Conservation (phyloP, 1,140 invertebrate species). For the Metopolophium dirhodum region DNA sequence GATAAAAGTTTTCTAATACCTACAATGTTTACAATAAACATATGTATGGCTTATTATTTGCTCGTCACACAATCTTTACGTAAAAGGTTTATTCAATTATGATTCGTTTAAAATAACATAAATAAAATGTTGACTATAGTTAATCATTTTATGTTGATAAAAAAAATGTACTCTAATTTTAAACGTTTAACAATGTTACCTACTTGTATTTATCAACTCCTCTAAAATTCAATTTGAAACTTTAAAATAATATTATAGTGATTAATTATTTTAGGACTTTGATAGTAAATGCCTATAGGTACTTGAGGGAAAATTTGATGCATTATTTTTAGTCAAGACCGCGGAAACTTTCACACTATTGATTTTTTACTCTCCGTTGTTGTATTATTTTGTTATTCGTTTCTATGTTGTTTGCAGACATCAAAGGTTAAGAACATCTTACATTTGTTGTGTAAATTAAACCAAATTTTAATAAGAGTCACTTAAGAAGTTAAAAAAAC, state of each 20-base stretch:
- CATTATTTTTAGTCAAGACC: neutral
- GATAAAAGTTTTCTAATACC: neutral
- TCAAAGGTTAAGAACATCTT: neutral
- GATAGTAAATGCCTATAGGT: neutral
- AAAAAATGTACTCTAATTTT: too few relatives aligned
- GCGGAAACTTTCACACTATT: slow-evolving; percentile 15
- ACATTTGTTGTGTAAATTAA: neutral
- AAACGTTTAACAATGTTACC: too few relatives aligned
- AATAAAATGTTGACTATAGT: too few relatives aligned
- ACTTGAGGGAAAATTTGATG: neutral
- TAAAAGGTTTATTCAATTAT: too few relatives aligned
- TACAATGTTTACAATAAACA: neutral
- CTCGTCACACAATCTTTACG: too few relatives aligned
- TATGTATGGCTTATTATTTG: neutral
- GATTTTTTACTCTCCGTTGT: slow-evolving; percentile 21
- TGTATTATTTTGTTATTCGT: neutral
- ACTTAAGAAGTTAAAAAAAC: neutral
- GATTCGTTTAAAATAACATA: too few relatives aligned
- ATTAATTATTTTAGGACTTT: neutral
- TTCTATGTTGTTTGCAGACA: neutral
- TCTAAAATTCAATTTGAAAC: too few relatives aligned
- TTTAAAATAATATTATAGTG: neutral
- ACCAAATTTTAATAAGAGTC: neutral
- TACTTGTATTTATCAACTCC: too few relatives aligned
- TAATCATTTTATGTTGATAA: too few relatives aligned